A percentile compares a stretch with the other conserved stretches of the same genome.
Conservation (phyloP, 2,888 invertebrate species). For the Lasius fuliginosus region DNA sequence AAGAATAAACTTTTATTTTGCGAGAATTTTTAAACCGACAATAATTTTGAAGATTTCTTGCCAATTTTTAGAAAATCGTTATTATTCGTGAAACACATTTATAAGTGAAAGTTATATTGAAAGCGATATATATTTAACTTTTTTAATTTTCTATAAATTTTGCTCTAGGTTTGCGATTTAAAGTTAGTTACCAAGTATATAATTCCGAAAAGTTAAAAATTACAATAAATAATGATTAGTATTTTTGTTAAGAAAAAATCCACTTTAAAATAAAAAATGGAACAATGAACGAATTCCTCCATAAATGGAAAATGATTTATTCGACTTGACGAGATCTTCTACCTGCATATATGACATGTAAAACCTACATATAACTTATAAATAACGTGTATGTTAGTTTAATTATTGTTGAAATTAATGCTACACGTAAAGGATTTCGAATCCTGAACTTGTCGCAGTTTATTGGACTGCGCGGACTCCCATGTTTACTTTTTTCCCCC, state of each 20-base stretch:
- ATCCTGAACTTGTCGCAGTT: slow-evolving; percentile 35
- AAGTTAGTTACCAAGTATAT: slow-evolving; percentile 2
- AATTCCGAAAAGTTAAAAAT: neutral
- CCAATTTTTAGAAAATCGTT: neutral
- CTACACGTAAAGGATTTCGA: neutral
- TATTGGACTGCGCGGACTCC: slow-evolving; percentile 25
- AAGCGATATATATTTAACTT: neutral
- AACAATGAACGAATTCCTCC: too few relatives aligned
- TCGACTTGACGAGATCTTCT: neutral
- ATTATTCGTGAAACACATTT: neutral
- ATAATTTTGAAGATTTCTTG: neutral
- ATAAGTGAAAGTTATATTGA: neutral
- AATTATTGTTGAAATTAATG: neutral
- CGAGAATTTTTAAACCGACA: neutral
- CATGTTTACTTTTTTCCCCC: slow-evolving; percentile 41
- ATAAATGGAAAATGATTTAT: neutral
- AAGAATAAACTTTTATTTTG: slow-evolving; percentile 2
- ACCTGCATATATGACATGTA: neutral
- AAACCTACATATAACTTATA: neutral
- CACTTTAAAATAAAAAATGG: neutral
- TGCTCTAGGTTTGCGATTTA: neutral
- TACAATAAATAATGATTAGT: neutral
- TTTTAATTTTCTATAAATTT: neutral
- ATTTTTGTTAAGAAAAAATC: neutral
- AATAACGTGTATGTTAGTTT: neutral